phyloP scores from a whole-genome alignment of 2,888 invertebrate genomes.

The Eilema depressum region DNA sequence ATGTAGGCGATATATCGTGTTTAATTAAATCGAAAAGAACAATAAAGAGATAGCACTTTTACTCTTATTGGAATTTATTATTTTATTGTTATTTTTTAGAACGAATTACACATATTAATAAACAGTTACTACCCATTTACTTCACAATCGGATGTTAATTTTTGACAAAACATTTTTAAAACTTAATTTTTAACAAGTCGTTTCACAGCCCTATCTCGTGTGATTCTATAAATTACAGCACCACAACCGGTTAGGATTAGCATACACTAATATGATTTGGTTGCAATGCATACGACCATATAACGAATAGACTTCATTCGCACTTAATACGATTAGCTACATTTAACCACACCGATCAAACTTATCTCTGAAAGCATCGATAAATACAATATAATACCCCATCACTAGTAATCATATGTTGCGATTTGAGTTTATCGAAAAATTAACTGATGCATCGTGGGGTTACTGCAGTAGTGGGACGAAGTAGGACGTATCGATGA shows the following conservation, averaged over 20 bases:
- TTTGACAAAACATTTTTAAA: background rate
- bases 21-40: background rate
- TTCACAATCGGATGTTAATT: background rate
- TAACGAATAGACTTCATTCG: constrained; percentile 43
- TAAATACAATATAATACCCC: constrained; percentile 39
- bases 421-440: constrained; percentile 26
- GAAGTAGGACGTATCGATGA: background rate
- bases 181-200: background rate
- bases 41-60: background rate
- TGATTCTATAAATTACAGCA: constrained; percentile 37
- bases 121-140: background rate
- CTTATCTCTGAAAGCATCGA: constrained; percentile 48
- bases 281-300: constrained; percentile 41
- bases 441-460: constrained; percentile 18
- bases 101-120: background rate
- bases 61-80: background rate
- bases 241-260: constrained; percentile 46
- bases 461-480: constrained; percentile 6
- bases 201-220: constrained; percentile 11
- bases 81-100: background rate
- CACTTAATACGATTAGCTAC: constrained; percentile 53
- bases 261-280: constrained; percentile 57
- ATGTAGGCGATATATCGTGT: background rate
- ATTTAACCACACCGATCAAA: constrained; percentile 32
- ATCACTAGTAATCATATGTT: constrained; percentile 37